Percentiles rank a stretch among this genome's conserved stretches.
phyloP scores from a whole-genome alignment of 2,888 invertebrate species.

The Dorcus hopei region DNA sequence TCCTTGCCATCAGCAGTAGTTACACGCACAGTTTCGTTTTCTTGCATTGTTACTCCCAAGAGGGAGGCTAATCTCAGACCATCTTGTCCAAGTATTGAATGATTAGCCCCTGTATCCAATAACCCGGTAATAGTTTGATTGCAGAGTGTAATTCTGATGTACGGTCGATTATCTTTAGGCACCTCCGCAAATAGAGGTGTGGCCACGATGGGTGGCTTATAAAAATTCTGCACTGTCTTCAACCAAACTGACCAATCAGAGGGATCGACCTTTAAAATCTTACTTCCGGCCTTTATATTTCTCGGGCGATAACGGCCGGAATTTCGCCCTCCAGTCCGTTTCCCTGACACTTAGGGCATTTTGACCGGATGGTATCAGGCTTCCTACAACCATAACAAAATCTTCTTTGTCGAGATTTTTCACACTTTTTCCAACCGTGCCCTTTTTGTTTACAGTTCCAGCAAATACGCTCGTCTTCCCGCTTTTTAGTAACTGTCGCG shows the following conservation, averaged over 20 bases:
- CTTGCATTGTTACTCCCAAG: neutral
- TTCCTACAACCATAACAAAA: conserved; percentile 9
- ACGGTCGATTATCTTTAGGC: neutral
- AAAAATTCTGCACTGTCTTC: neutral
- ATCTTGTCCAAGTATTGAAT: neutral
- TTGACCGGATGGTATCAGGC: neutral
- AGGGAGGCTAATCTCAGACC: neutral
- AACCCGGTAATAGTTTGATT: neutral
- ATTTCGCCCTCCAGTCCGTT: neutral
- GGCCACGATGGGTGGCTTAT: neutral
- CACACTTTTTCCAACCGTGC: neutral
- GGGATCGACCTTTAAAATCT: no score
- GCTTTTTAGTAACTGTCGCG: no score
- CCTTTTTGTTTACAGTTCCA: conserved; percentile 7
- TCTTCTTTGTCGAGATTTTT: neutral
- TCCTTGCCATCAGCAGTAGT: neutral
- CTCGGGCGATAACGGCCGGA: no score
- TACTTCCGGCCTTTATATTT: no score
- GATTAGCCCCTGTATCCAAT: neutral
- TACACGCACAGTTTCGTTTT: neutral
- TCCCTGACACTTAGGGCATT: neutral
- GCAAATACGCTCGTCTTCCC: neutral
- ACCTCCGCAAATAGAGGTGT: neutral
- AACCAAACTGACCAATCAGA: neutral
- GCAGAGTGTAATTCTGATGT: neutral